Base-by-base conservation (phyloP, 2,113 vertebrate genomes). In the Pelodiscus sinensis region DNA sequence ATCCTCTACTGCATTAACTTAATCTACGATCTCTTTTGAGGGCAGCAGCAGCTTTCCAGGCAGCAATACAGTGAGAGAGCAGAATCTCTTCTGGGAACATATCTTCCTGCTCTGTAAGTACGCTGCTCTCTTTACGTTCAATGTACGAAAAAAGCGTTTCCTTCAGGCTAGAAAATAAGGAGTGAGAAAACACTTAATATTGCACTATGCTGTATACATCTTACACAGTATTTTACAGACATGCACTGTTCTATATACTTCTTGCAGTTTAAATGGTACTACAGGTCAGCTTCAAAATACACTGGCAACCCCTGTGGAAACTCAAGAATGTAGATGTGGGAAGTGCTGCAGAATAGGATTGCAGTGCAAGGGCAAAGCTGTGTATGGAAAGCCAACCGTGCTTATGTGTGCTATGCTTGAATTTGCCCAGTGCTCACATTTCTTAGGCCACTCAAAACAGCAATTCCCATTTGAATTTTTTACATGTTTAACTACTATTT, bases 11-110 rank as follows among this genome's bases (percentile, higher is more conserved):
- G 4, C 27, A 35, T 88, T 51, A 85, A 56, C 77, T 29, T 5
- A 31, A 79, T 13, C 96, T 96, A 0, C 96, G 97, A 50, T 98
- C 98, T 50, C 96, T 93, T 77, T 98, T 99, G 95, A 98, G 98
- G 29, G 44, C 2, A 3, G 98, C 98, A 0, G 98, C 98, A 3
- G 97, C 96, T 94, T 98, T 99, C 99, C 99, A 99, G 1, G 98
- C 98, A 5, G 98, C 97, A 0, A 98, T 78, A 4, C 97, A 98
- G 0, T 97, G 98, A 8, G 97, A 96, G 79, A 99, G 96, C 4
- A 57, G 84, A 81, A 99, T 98, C 80, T 98, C 84, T 0, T 97
- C 93, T 0, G 99, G 99, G 96, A 99, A 99, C 24, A 92, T 14
- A 11, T 96, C 95, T 2, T 98, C 95, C 92, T 99, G 80, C 13